Base-by-base conservation (phyloP, 2,797 vertebrate genomes). In the Amazona finschi region DNA sequence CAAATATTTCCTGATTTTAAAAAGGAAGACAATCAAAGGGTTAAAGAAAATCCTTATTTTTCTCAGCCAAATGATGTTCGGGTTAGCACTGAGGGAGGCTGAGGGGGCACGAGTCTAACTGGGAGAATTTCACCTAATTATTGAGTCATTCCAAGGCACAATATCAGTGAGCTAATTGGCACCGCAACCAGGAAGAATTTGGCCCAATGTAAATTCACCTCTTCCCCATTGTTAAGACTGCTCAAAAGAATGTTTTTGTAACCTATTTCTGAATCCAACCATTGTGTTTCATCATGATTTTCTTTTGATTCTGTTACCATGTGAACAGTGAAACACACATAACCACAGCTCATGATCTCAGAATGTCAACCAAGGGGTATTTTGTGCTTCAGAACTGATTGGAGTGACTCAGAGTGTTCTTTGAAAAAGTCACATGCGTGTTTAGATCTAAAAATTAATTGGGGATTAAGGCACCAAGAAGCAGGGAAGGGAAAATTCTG, bases 271-370 rank as follows among this genome's bases (percentile, higher is more conserved):
- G 84, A 97, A 95, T 89, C 83, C 71, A 53, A 33, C 81, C 73
- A 88, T 95, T 96, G 95, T 92, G 87, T 95, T 94, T 96, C 96
- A 90, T 95, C 95, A 94, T 77, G 90, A 94, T 94, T 96, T 94
- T 96, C 96, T 93, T 95, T 94, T 94, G 95, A 96, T 96, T 95
- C 94, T 93, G 95, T 97, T 97, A 93, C 96, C 96, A 97, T 96
- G 96, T 95, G 96, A 97, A 96, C 96, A 93, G 96, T 78, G 95
- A 93, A 97, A 97, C 89, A 95, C 95, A 97, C 92, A 96, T 96
- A 97, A 96, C 94, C 87, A 87, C 61, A 82, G 94, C 92, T 95
- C 94, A 91, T 91, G 95, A 96, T 96, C 93, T 94, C 94, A 75
- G 95, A 95, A 96, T 94, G 87, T 96, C 95, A 97, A 92, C 90